These are phyloP conservation scores for Brachionichthys hirsutus DNA, from an alignment of 2,113 vertebrate genomes.

Conservation along the genomic window DNA sequence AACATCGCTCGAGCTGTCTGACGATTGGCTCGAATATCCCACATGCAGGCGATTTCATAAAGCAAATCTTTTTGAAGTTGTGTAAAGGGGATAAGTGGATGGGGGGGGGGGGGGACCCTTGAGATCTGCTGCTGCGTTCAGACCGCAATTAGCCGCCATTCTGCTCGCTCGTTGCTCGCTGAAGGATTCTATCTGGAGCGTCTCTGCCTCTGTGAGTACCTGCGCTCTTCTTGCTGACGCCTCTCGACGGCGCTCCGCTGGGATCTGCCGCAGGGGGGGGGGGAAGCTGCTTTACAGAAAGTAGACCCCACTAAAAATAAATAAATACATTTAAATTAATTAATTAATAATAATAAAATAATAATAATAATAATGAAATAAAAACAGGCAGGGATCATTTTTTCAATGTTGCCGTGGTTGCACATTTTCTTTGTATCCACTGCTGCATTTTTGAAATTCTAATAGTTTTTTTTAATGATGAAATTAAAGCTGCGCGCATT, in stretches of 20 bases:
- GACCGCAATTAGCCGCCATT: constrained; percentile 24
- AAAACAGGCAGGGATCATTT: no score
- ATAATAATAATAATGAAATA: no score
- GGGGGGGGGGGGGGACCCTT: constrained; percentile 36
- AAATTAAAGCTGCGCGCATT: not conserved
- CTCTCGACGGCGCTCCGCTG: constrained; percentile 27
- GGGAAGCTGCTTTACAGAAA: no score
- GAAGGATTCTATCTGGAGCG: constrained; percentile 54
- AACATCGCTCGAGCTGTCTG: constrained; percentile 50
- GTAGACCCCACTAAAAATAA: no score
- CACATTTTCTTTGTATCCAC: no score
- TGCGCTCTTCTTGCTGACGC: constrained; percentile 16
- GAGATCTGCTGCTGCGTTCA: constrained; percentile 51
- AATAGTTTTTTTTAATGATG: no score
- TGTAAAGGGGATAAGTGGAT: constrained; percentile 66
- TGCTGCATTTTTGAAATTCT: no score
- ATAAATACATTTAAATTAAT: no score
- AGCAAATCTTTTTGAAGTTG: constrained; percentile 77
- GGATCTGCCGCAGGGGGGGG: constrained; percentile 25
- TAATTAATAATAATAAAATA: no score
- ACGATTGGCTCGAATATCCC: constrained; percentile 64
- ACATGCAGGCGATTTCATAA: constrained; percentile 72
- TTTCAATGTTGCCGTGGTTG: no score
- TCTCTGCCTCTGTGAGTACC: constrained; percentile 69
- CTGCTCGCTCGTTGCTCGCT: constrained; percentile 26